Base-by-base conservation (phyloP, 2,113 vertebrate genomes). In the Coryphaenoides rupestris region DNA sequence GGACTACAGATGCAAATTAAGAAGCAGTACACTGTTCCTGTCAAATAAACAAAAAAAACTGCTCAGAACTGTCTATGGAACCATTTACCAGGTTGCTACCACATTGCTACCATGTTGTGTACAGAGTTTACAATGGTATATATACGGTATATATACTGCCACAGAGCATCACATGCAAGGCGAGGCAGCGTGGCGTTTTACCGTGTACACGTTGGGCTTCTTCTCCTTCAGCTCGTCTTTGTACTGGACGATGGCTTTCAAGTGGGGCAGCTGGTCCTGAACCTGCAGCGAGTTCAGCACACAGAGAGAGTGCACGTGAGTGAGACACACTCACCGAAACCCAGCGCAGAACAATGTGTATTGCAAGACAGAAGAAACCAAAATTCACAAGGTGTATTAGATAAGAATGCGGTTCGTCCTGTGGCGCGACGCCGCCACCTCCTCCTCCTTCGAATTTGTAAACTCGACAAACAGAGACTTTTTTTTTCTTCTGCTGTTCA, bases 171-270 rank as follows among this genome's bases (percentile, higher is more conserved):
- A 10, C n/a, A 9, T 58, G 3, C n/a, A 21, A 21, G 19, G 3
- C 10, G 3, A 3, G 1, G 0, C 0, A 56, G 21, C 2, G 15
- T 1, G 1, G 3, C 15, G 2, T 69, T 92, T 91, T 66, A 99
- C 97, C 0, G 90, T 85, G 82, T 95, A 96, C 10, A 98, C 67
- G 21, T 96, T 93, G 19, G 88, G 87, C 17, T 60, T 84, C 68
- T 86, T 91, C 71, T 94, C 89, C 57, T 91, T 91, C 2, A 94
- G 55, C 1, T 87, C 79, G 3, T 83, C 89, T 75, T 87, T 92
- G 70, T 95, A 99, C 66, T 94, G 93, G 72, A 99, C 14, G 21
- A 98, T 95, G 1, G 92, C 95, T 86, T 96, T 99, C 62, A 99
- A 62, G 54, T 92, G 85, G 47, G 93, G 91, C 54, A 96, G 82